Percentiles rank a stretch among this genome's conserved stretches.
Conservation (phyloP, 2,113 vertebrate genomes). For the Rhombomys opimus region DNA sequence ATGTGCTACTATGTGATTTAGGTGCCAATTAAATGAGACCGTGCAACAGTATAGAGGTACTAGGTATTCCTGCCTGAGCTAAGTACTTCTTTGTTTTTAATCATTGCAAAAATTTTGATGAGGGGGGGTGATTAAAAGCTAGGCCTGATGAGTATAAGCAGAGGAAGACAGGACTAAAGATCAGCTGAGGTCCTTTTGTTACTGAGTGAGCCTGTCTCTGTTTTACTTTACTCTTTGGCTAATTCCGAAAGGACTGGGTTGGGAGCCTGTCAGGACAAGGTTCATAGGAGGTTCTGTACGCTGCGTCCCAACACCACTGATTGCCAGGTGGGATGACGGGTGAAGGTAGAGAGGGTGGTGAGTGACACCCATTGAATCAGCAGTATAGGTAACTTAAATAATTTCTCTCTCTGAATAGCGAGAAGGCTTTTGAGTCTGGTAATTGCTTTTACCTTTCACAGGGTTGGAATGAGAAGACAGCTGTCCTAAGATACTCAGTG, state of each 20-base stretch:
- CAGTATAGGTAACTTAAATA: constrained; percentile 42
- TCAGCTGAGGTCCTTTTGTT: background rate
- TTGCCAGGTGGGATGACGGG: constrained; percentile 53
- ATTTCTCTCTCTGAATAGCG: constrained; percentile 60
- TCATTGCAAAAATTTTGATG: background rate
- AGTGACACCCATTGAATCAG: constrained; percentile 64
- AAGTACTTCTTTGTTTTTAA: constrained; percentile 37
- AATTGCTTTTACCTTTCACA: constrained; percentile 53
- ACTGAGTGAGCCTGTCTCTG: background rate
- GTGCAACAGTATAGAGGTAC: constrained; percentile 34
- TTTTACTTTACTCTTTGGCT: constrained; percentile 12
- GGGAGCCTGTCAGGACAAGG: background rate
- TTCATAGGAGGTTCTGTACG: constrained; percentile 38
- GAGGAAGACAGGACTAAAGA: background rate
- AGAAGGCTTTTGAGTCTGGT: constrained; percentile 51
- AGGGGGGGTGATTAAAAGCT: background rate
- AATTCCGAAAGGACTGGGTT: background rate
- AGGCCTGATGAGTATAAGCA: background rate
- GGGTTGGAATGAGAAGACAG: constrained; percentile 57
- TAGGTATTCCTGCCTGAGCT: constrained; percentile 41
- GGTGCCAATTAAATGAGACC: constrained; percentile 47
- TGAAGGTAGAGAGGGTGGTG: constrained; percentile 35
- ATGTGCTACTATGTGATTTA: constrained; percentile 35
- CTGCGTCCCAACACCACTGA: background rate
- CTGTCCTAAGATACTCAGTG: background rate